Conservation (phyloP, 2,888 invertebrate species). For the Gibbula magus region DNA sequence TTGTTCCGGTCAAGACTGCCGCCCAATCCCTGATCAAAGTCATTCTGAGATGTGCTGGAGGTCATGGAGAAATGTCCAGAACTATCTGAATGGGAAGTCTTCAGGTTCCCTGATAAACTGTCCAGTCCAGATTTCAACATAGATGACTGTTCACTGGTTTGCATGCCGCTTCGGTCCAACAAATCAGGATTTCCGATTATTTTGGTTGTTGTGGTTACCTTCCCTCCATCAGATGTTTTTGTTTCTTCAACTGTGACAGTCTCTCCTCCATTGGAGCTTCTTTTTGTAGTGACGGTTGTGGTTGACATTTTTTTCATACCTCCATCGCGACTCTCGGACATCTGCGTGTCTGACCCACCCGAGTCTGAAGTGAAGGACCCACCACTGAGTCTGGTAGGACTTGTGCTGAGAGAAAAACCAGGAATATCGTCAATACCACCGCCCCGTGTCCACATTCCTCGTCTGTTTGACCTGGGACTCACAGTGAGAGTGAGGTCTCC, state of each 20-base stretch:
- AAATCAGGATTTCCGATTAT: conserved; percentile 18
- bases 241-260: conserved; percentile 31
- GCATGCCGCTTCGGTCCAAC: background rate
- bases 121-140: conserved; percentile 17
- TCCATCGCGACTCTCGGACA: background rate
- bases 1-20: background rate
- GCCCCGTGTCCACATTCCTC: background rate
- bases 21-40: background rate
- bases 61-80: conserved; percentile 4
- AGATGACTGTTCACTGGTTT: background rate
- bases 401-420: conserved; percentile 6
- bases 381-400: conserved; percentile 10
- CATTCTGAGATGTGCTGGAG: background rate
- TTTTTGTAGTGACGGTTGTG: conserved; percentile 36
- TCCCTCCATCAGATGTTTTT: conserved; percentile 25
- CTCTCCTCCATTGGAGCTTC: conserved; percentile 7
- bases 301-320: conserved; percentile 8
- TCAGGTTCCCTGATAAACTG: background rate
- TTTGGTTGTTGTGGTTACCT: conserved; percentile 31
- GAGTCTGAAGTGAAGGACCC: conserved; percentile 17
- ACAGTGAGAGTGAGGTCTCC: background rate
- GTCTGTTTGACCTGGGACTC: background rate
- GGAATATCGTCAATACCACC: conserved; percentile 6
- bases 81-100: background rate
- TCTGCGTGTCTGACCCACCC: conserved; percentile 2